These are phyloP conservation scores for Pluvialis apricaria DNA, from an alignment of 2,113 vertebrate genomes.

Conservation along the genomic window DNA sequence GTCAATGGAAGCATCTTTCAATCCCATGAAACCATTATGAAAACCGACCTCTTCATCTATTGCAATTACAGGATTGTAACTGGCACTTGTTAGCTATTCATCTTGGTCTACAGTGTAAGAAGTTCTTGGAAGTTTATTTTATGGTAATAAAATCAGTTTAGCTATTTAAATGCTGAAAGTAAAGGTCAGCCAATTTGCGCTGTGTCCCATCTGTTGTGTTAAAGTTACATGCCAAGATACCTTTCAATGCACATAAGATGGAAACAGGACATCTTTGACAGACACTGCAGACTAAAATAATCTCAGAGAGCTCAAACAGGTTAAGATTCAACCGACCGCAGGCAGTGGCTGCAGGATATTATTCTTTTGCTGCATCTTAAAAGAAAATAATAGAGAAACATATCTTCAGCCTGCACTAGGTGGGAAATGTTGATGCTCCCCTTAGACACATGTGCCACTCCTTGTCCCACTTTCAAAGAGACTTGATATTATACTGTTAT, in stretches of 20 bases:
- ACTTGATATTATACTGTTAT: not conserved
- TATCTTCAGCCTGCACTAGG: not conserved
- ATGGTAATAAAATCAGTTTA: constrained; percentile 6
- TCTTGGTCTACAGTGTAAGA: not conserved
- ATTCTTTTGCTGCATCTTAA: not conserved
- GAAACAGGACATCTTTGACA: not conserved
- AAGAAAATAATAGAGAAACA: not conserved
- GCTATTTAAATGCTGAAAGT: constrained; percentile 24
- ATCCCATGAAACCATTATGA: not conserved
- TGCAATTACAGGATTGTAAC: not conserved
- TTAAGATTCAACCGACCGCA: not conserved
- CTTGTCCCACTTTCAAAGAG: not conserved
- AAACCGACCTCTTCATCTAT: not conserved
- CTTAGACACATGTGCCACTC: not conserved
- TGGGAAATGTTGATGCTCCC: not conserved
- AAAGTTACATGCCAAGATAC: not conserved
- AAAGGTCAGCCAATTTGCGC: constrained; percentile 55
- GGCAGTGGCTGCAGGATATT: not conserved
- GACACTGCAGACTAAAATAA: not conserved
- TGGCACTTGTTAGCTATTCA: not conserved
- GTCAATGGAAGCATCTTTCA: not conserved
- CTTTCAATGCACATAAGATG: not conserved
- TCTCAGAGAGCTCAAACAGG: not conserved
- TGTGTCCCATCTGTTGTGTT: constrained; percentile 39
- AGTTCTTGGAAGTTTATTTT: constrained; percentile 53